Evolutionary conservation across 2,888 invertebrate genomes (phyloP), one percentile per base, ranked within the genome.

Genomic region (Caenorhabditis virilis): DNA sequence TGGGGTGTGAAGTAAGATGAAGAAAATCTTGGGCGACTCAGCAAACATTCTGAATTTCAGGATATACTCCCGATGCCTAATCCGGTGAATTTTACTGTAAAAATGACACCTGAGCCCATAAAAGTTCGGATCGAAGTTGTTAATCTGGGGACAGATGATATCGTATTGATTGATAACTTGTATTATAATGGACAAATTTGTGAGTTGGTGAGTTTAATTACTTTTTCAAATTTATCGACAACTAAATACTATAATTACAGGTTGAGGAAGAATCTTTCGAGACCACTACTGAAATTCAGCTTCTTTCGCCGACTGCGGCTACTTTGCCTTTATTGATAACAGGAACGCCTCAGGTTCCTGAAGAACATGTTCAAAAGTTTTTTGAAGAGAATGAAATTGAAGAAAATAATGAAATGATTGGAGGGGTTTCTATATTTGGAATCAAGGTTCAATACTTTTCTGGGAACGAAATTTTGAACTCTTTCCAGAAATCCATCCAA

Each of bases 111-210:
- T 11, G 69, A 67, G 9, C 73, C 77, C 1, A 69, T 79, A 43
- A 60, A 45, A 15, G 33, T 80, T 26, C 61, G 78, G 6, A 74
- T 80, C 33, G 74, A 76, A 60, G 58, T 78, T 15, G 56, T 65
- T 3, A 64, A 74, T 30, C 47, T 78, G 15, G 62, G 69, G 9
- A 23, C 58, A 11, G 64, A 76, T 23, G 67, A 73, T 22, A 61
- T 78, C 18, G 69, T 72, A 7, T 57, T 79, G 0, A 54, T 80
- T 11, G 80, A 80, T 56, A 78, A 76, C 51, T 47, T 80, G n/a
- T 59, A 62, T 30, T 80, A 78, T 50, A 70, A 75, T 43, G 80
- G 79, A 13, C 67, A 74, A 35, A 67, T 79, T 36, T 80, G 80
- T 46, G 77, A 78, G 49, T 11, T 79, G 50, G n/a, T n/a, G 78